Evolutionary conservation across 1,140 invertebrate genomes (phyloP).

Genomic region (Pollicipes pollicipes): DNA sequence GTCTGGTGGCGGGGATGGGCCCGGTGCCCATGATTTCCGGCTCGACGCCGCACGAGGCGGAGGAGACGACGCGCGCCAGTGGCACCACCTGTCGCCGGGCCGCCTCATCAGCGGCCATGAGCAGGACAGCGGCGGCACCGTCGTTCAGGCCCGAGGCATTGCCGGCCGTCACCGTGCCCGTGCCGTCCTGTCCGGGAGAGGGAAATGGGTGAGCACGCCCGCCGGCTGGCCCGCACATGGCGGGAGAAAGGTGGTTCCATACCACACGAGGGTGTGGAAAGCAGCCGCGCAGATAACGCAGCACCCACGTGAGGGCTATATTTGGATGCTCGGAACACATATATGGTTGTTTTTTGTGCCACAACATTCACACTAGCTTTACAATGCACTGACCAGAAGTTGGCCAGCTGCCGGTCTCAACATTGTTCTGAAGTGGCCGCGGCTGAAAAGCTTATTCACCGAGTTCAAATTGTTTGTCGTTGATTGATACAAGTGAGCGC

Average conservation of each 20-base stretch:
- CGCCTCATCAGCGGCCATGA: constrained; percentile 42
- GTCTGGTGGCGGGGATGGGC: constrained; percentile 45
- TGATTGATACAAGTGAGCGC: too few relatives aligned
- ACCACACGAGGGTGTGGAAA: not conserved
- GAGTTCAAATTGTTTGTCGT: too few relatives aligned
- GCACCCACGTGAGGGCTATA: too few relatives aligned
- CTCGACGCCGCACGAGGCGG: constrained; percentile 46
- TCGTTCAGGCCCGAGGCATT: constrained; percentile 72
- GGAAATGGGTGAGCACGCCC: constrained; percentile 2
- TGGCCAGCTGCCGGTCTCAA: too few relatives aligned
- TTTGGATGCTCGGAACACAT: too few relatives aligned
- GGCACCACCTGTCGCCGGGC: constrained; percentile 31
- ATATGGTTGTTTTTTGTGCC: too few relatives aligned
- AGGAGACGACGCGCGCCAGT: constrained; percentile 45
- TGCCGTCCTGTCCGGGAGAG: constrained; percentile 31
- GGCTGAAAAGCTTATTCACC: too few relatives aligned
- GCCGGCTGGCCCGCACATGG: not conserved
- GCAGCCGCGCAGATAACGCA: too few relatives aligned
- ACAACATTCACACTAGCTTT: too few relatives aligned
- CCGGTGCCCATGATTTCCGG: constrained; percentile 58
- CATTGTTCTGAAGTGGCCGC: too few relatives aligned
- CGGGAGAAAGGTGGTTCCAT: not conserved
- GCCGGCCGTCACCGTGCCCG: constrained; percentile 45
- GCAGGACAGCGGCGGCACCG: constrained; percentile 59
- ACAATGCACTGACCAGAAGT: too few relatives aligned